phyloP scores from a whole-genome alignment of 2,888 invertebrate species.

The Vandiemenella viatica region DNA sequence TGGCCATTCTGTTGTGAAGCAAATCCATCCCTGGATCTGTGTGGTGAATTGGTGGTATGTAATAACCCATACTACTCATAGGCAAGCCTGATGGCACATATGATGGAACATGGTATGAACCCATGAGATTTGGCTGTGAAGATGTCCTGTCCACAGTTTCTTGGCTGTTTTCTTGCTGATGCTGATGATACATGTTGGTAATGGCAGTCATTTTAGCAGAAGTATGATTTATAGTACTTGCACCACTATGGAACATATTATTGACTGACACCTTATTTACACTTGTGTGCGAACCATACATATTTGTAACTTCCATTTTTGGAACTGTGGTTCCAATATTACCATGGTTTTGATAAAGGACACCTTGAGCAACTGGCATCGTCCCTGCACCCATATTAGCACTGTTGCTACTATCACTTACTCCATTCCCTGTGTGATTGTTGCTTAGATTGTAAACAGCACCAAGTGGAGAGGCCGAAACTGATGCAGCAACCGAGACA shows the following conservation, averaged over 20 bases:
- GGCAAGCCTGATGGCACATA: conserved; percentile 14
- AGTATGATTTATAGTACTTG: background rate
- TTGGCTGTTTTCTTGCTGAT: conserved; percentile 8
- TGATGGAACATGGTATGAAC: conserved; percentile 14
- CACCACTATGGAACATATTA: conserved; percentile 5
- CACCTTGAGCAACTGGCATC: background rate
- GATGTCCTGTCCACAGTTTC: conserved; percentile 6
- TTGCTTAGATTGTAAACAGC: conserved; percentile 6
- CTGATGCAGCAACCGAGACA: background rate
- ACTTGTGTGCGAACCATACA: conserved; percentile 7
- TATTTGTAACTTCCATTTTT: conserved; percentile 10
- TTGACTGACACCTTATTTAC: conserved; percentile 5
- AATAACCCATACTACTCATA: conserved; percentile 15
- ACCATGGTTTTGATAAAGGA: conserved; percentile 7
- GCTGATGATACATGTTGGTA: conserved; percentile 7
- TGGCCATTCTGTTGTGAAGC: conserved; percentile 12
- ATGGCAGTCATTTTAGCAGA: conserved; percentile 10
- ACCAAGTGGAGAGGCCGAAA: conserved; percentile 1
- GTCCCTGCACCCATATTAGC: conserved; percentile 2
- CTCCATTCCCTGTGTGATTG: background rate
- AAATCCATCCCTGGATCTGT: conserved; percentile 11
- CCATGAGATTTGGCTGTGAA: conserved; percentile 8
- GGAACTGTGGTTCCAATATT: conserved; percentile 5
- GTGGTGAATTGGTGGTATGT: conserved; percentile 15
- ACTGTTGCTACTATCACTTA: conserved; percentile 9